Percentiles rank a stretch among this genome's conserved stretches.
These are phyloP conservation scores for Trachymyrmex septentrionalis DNA, from an alignment of 1,140 invertebrate species.

Conservation along the genomic window DNA sequence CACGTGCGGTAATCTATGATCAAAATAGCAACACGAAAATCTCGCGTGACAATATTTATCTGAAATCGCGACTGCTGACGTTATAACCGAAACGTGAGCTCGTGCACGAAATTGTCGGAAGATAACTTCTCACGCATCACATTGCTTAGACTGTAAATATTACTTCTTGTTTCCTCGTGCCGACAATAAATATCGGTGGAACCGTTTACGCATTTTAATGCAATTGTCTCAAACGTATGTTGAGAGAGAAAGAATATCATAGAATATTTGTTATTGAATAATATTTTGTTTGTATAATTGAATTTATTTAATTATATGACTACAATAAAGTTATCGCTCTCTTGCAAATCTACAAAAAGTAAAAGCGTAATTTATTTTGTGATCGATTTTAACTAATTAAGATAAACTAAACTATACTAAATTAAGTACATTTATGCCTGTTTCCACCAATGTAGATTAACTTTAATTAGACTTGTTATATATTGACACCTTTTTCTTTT, in stretches of 20 bases:
- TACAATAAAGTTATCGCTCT: not conserved
- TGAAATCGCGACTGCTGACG: conserved; percentile 47
- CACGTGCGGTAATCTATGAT: conserved; percentile 44
- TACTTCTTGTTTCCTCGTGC: not conserved
- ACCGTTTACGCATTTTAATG: not conserved
- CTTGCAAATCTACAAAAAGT: not conserved
- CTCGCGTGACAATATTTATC: conserved; percentile 62
- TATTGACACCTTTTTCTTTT: too few relatives aligned
- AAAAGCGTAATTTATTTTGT: not conserved
- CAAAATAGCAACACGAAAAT: conserved; percentile 45
- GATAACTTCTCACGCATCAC: conserved; percentile 49
- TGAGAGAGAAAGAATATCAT: too few relatives aligned
- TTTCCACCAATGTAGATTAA: too few relatives aligned
- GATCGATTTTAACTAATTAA: not conserved
- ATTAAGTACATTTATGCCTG: not conserved
- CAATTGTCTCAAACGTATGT: not conserved
- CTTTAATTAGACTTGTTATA: too few relatives aligned
- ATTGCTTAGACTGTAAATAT: conserved; percentile 47
- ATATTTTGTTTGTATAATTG: not conserved
- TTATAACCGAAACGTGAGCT: conserved; percentile 55
- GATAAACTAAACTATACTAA: not conserved
- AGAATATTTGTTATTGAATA: conserved; percentile 14
- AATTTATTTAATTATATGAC: conserved; percentile 10
- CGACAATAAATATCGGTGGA: conserved; percentile 37
- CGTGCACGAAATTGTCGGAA: conserved; percentile 46